phyloP scores from a whole-genome alignment of 2,888 invertebrate species.

The Molanna angustata region DNA sequence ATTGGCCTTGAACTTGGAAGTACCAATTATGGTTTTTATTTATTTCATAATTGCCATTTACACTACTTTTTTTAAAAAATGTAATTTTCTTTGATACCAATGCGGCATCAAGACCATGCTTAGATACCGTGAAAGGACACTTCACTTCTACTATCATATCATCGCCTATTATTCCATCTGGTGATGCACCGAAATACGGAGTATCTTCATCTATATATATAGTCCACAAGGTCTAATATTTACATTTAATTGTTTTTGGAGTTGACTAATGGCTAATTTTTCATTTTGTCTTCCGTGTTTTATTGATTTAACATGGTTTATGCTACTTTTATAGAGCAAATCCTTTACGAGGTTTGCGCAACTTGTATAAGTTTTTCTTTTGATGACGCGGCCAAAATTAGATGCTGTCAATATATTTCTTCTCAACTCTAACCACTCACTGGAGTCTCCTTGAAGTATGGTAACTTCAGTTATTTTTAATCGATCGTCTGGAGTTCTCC shows the following conservation, averaged over 20 bases:
- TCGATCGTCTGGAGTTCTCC: conserved; percentile 6
- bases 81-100: conserved; percentile 2
- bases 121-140: conserved; percentile 6
- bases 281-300: conserved; percentile 27
- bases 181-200: conserved; percentile 25
- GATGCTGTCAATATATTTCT: conserved; percentile 21
- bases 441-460: conserved; percentile 14
- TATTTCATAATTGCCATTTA: conserved; percentile 2
- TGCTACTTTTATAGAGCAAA: neutral
- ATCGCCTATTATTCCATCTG: conserved; percentile 24
- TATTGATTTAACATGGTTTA: conserved; percentile 10
- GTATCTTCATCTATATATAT: conserved; percentile 23
- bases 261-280: conserved; percentile 18
- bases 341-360: conserved; percentile 16
- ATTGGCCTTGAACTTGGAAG: conserved; percentile 23
- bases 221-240: conserved; percentile 24
- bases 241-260: conserved; percentile 15
- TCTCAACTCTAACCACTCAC: conserved; percentile 20
- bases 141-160: conserved; percentile 15
- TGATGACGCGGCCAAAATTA: conserved; percentile 17
- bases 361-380: conserved; percentile 18
- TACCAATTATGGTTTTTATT: conserved; percentile 15
- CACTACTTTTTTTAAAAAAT: conserved; percentile 8
- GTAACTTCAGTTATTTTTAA: conserved; percentile 10
- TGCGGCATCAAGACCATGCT: conserved; percentile 5